A percentile compares a stretch with the other conserved stretches of the same genome.
phyloP scores from a whole-genome alignment of 2,888 invertebrate species.

The Sicus ferrugineus region DNA sequence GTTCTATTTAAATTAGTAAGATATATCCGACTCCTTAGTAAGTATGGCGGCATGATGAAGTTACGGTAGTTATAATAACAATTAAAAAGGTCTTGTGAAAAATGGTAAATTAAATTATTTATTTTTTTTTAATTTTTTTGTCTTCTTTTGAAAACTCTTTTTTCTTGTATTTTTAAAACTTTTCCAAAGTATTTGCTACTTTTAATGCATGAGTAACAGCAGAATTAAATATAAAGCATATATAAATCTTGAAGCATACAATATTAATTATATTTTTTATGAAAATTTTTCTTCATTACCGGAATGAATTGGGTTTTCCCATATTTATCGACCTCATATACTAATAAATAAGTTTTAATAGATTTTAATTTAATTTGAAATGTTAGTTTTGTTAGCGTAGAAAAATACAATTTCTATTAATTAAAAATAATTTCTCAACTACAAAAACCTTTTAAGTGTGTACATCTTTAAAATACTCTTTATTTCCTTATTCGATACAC shows the following conservation, averaged over 20 bases:
- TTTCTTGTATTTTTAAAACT: not conserved
- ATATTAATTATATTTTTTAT: constrained; percentile 34
- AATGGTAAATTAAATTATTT: not conserved
- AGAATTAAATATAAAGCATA: constrained; percentile 32
- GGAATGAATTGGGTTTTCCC: constrained; percentile 51
- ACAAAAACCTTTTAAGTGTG: constrained; percentile 9
- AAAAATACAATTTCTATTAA: constrained; percentile 39
- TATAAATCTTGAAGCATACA: constrained; percentile 19
- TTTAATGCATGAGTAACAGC: constrained; percentile 25
- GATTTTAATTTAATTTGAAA: not conserved
- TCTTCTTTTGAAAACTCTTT: not conserved
- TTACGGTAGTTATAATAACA: not conserved
- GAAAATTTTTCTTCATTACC: constrained; percentile 47
- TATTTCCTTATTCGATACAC: not conserved
- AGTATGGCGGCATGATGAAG: no score
- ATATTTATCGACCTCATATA: constrained; percentile 21
- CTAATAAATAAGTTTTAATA: not conserved
- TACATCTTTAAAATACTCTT: not conserved
- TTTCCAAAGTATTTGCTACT: not conserved
- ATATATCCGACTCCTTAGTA: no score
- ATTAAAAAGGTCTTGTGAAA: not conserved
- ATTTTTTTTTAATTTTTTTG: not conserved
- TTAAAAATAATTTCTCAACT: constrained; percentile 24
- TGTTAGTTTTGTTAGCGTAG: constrained; percentile 39
- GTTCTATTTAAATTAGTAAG: no score